A percentile compares a stretch with the other conserved stretches of the same genome.
Conservation (phyloP, 2,113 vertebrate species). For the Anser brachyrhynchus region DNA sequence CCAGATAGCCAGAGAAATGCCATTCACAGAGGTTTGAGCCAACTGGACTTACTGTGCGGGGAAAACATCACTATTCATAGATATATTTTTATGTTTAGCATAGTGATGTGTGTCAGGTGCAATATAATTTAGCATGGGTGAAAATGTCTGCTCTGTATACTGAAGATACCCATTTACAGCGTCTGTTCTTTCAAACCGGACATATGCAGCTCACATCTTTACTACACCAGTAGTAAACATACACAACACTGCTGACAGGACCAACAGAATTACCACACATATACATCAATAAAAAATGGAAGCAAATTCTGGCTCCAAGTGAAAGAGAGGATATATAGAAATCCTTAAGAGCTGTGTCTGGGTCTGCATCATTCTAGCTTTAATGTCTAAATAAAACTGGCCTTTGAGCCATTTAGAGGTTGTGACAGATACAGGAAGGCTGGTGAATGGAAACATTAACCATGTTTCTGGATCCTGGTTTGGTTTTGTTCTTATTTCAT, state of each 20-base stretch:
- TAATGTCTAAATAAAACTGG: background rate
- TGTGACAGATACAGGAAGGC: background rate
- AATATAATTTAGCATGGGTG: background rate
- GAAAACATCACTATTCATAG: background rate
- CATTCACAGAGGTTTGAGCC: background rate
- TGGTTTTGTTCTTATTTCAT: background rate
- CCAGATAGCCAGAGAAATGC: accelerated
- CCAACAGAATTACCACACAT: background rate
- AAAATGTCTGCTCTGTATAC: background rate
- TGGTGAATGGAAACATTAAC: background rate
- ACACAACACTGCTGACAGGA: background rate
- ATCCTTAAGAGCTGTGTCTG: background rate
- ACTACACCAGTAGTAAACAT: background rate
- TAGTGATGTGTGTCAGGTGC: background rate
- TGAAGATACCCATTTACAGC: background rate
- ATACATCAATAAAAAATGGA: background rate
- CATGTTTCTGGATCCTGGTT: background rate
- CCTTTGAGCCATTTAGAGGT: background rate
- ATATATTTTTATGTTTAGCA: accelerated
- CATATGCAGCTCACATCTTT: background rate
- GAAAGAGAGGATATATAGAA: background rate
- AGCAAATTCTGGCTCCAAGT: background rate
- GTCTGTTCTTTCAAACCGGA: background rate
- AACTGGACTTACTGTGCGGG: background rate
- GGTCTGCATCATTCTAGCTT: background rate